Base-by-base conservation (phyloP, 2,797 vertebrate genomes). In the Calcarius lapponicus region DNA sequence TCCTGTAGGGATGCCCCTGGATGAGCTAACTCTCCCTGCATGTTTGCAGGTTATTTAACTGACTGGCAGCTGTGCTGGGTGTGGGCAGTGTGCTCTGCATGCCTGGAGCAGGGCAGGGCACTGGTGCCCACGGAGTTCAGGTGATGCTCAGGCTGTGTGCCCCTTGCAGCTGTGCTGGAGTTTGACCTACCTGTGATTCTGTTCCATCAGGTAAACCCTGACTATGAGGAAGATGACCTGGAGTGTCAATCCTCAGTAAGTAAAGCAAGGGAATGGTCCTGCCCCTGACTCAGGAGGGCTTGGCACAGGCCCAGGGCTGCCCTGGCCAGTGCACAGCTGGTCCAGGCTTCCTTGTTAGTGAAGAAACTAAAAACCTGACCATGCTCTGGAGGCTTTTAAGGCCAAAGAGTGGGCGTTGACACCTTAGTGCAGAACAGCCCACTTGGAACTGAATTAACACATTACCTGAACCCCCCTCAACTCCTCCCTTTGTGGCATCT, bases 181-280 rank as follows among this genome's bases (percentile, higher is more conserved):
- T 93, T 93, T 98, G 97, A 97, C 97, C n/a, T 97, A 97, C 97
- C 97, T 97, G 93, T 97, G 97, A 95, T 98, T 98, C 98, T 98
- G 95, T 98, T 96, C 87, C 97, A 98, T 97, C 97, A 98, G 98
- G 98, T 97, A 98, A 98, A 98, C 97, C 98, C 98, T 98, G 98
- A 98, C 96, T 98, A 98, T 98, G 98, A 98, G 97, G 98, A 98
- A 96, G 98, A 98, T 96, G 98, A 98, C 96, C 98, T 98, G 98
- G 98, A 98, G 96, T 97, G 96, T 97, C 98, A 98, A 97, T 98
- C 98, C 94, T 97, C 97, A 97, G 98, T 98, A 98, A 98, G 98
- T 98, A 98, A 97, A 97, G 97, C 95, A 95, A 97, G 97, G 94
- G 85, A 78, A 71, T 69, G 73, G 70, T 92, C 93, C 76, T 93